Evolutionary conservation across 2,888 invertebrate genomes (phyloP).

Genomic region (Acronicta psi): DNA sequence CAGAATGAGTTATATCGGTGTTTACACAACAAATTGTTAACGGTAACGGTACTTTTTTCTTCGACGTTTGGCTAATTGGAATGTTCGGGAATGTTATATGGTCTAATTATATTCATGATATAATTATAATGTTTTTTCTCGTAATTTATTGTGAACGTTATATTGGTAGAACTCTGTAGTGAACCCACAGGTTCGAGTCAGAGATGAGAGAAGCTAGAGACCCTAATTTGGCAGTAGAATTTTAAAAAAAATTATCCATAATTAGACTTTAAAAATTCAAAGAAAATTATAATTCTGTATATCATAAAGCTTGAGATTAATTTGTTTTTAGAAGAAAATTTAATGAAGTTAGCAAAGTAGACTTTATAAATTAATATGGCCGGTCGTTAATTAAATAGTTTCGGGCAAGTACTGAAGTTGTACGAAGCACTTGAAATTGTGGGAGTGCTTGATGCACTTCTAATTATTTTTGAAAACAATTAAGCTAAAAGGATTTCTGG

Average conservation of each 20-base stretch:
- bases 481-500: constrained; percentile 2
- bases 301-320: background rate
- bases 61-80: constrained; percentile 29
- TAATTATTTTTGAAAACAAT: constrained; percentile 16
- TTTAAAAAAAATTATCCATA: too few species aligned
- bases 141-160: too few species aligned
- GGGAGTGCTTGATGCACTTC: background rate
- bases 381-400: constrained; percentile 11
- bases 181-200: too few species aligned
- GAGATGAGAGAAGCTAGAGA: too few species aligned
- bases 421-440: constrained; percentile 16
- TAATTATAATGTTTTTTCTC: background rate
- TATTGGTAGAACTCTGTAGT: too few species aligned
- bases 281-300: background rate
- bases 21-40: constrained; percentile 43
- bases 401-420: constrained; percentile 10
- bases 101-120: background rate
- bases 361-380: background rate
- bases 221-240: too few species aligned
- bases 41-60: constrained; percentile 25
- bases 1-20: constrained; percentile 42
- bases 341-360: background rate
- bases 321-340: background rate
- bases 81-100: constrained; percentile 10
- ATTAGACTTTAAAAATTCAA: background rate